Percentiles rank a stretch among this genome's conserved stretches.
phyloP scores from a whole-genome alignment of 1,140 invertebrate genomes.

The Acromyrmex heyeri region DNA sequence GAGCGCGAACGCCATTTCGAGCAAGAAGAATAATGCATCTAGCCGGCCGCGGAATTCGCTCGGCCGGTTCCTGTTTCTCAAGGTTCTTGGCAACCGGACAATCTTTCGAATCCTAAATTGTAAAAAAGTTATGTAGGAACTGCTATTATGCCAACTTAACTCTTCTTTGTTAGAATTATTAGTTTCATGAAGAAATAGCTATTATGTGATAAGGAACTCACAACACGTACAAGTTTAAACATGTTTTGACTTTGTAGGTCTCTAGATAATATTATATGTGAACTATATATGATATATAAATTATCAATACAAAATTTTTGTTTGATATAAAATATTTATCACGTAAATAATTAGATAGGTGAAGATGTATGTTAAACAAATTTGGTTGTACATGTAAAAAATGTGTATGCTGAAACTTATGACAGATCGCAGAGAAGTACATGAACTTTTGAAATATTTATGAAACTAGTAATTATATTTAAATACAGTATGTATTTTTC shows the following conservation, averaged over 20 bases:
- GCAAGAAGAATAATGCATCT: constrained; percentile 69
- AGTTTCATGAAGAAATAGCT: constrained; percentile 4
- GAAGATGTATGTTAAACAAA: no score
- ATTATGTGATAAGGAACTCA: no score
- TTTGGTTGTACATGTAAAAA: no score
- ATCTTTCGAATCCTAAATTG: background rate
- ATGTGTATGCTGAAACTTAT: no score
- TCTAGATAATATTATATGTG: background rate
- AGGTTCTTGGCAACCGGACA: background rate
- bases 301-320: background rate
- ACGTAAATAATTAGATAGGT: no score
- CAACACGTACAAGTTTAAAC: background rate
- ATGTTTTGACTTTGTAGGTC: background rate
- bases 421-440: no score
- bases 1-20: constrained; percentile 66
- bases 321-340: no score
- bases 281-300: background rate
- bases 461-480: no score
- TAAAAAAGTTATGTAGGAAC: constrained; percentile 2
- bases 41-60: constrained; percentile 58
- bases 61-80: constrained; percentile 6
- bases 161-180: background rate
- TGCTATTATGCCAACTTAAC: constrained; percentile 6
- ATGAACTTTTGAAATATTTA: no score
- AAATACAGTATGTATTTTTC: no score